phyloP scores from a whole-genome alignment of 2,113 vertebrate genomes.

The Cairina moschata region DNA sequence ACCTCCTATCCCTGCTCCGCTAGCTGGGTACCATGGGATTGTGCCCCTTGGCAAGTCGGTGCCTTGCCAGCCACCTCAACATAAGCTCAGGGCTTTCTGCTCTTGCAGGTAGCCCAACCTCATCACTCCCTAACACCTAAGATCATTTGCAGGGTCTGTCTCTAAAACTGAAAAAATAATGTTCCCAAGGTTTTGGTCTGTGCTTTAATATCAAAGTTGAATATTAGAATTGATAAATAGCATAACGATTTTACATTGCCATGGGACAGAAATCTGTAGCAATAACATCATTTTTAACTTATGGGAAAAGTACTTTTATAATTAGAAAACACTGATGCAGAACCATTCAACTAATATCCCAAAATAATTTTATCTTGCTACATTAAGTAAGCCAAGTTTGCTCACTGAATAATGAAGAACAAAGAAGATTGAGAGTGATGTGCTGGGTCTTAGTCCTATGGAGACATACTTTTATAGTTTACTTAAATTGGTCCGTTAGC shows the following conservation, averaged over 20 bases:
- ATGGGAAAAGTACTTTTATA: not conserved
- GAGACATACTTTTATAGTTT: not conserved
- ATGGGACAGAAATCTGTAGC: not conserved
- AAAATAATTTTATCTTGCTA: slow-evolving; percentile 13
- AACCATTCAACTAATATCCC: not conserved
- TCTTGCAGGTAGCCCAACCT: not conserved
- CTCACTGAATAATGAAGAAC: not conserved
- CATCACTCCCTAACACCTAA: fast-evolving
- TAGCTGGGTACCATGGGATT: not conserved
- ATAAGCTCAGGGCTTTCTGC: not conserved
- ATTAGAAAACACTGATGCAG: slow-evolving; percentile 19
- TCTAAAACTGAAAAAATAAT: not conserved
- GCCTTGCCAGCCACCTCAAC: not conserved
- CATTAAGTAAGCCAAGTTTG: not conserved
- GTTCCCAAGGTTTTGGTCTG: not conserved
- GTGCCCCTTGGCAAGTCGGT: fast-evolving
- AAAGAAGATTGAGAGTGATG: not conserved
- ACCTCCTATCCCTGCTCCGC: not conserved
- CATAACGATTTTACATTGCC: not conserved
- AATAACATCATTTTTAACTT: not conserved
- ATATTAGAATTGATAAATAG: not conserved
- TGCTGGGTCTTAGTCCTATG: not conserved
- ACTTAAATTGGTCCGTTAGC: not conserved
- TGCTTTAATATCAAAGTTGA: not conserved
- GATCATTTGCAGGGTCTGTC: not conserved